A percentile compares a stretch with the other conserved stretches of the same genome.
phyloP scores from a whole-genome alignment of 1,140 invertebrate species.

The Rhyacophila brunnea region DNA sequence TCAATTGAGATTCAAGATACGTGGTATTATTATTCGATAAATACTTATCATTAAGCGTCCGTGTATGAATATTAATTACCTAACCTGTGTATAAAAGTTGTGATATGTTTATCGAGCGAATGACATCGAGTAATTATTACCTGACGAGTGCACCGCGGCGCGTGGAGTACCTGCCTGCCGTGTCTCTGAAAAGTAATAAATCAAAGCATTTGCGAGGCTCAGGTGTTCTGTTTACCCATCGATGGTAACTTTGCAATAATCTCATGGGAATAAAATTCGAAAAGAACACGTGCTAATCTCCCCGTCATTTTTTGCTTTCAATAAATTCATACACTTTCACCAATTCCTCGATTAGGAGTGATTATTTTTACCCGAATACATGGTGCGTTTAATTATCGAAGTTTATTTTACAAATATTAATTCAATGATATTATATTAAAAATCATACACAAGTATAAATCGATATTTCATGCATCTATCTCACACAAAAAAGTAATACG shows the following conservation, averaged over 20 bases:
- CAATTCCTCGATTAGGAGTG: too few species aligned
- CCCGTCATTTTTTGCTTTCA: not conserved
- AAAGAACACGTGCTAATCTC: slow-evolving; percentile 28
- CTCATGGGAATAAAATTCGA: slow-evolving; percentile 20
- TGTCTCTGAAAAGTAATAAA: slow-evolving; percentile 6
- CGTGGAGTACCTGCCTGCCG: too few species aligned
- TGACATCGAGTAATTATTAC: not conserved
- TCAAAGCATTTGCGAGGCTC: slow-evolving; percentile 5
- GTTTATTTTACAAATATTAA: too few species aligned
- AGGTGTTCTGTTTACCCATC: slow-evolving; percentile 3
- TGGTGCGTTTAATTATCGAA: too few species aligned
- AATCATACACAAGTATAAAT: too few species aligned
- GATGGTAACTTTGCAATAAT: slow-evolving; percentile 11
- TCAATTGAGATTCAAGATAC: not conserved
- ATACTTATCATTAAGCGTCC: too few species aligned
- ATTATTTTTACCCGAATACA: too few species aligned
- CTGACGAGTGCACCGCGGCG: not conserved
- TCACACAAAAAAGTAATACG: too few species aligned
- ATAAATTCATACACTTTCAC: slow-evolving; percentile 6
- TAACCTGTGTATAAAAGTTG: not conserved
- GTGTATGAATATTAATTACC: not conserved
- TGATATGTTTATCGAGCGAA: not conserved
- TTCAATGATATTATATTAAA: too few species aligned
- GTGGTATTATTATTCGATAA: not conserved
- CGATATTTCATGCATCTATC: too few species aligned